Conservation (phyloP, 2,113 vertebrate genomes). For the Eptatretus burgeri region DNA sequence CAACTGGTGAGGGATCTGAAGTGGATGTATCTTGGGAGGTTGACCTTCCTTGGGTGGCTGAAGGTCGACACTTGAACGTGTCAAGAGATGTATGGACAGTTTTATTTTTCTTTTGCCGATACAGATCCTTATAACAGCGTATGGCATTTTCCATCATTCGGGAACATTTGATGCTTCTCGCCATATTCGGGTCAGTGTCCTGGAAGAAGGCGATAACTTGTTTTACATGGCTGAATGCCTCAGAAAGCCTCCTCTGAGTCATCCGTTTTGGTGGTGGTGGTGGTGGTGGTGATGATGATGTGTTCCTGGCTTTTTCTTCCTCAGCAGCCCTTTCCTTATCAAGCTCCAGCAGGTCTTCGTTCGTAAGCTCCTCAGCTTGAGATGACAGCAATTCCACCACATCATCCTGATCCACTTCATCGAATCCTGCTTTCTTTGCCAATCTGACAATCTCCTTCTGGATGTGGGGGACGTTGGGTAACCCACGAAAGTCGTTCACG, state of each 20-base stretch:
- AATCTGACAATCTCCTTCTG: neutral
- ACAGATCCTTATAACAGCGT: neutral
- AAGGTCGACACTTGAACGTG: too few relatives aligned
- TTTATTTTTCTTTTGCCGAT: neutral
- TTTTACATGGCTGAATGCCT: neutral
- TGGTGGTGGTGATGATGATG: neutral
- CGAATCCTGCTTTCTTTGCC: neutral
- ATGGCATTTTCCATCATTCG: neutral
- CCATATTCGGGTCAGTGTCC: neutral
- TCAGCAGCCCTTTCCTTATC: neutral
- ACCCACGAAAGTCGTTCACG: neutral
- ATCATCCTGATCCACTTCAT: slow-evolving; percentile 2
- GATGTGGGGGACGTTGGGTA: neutral
- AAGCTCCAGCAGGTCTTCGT: neutral
- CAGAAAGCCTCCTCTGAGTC: neutral
- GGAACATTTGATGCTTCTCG: neutral
- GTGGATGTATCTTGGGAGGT: too few relatives aligned
- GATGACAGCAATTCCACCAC: neutral
- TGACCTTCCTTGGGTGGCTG: too few relatives aligned
- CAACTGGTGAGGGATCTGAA: too few relatives aligned
- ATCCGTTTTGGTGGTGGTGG: neutral
- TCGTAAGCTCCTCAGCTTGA: neutral
- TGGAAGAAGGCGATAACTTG: neutral
- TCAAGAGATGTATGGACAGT: too few relatives aligned
- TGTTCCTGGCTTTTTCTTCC: neutral